phyloP scores from a whole-genome alignment of 2,888 invertebrate species.

The Ephialtes manifestator region DNA sequence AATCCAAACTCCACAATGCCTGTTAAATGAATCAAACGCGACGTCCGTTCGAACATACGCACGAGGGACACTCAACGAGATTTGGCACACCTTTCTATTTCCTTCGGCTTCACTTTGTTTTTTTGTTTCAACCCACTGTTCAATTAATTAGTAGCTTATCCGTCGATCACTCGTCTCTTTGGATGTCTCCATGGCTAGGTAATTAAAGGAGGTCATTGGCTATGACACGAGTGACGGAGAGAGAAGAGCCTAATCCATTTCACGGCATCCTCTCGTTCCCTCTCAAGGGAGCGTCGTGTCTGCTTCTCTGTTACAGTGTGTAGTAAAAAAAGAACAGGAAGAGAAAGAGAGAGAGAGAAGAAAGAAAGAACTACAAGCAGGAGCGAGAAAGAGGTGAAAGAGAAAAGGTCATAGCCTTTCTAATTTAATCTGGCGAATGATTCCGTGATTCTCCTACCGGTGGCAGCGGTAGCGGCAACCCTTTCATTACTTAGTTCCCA shows the following conservation, averaged over 20 bases:
- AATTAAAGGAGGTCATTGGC: constrained; percentile 71
- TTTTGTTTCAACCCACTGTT: constrained; percentile 42
- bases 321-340: constrained; percentile 26
- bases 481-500: constrained; percentile 85
- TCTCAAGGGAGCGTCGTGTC: constrained; percentile 41
- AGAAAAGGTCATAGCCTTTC: constrained; percentile 84
- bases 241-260: constrained; percentile 65
- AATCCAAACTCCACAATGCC: not conserved
- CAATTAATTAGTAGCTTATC: constrained; percentile 71
- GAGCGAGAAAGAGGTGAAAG: constrained; percentile 60
- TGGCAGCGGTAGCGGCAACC: constrained; percentile 79
- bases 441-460: constrained; percentile 85
- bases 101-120: constrained; percentile 16
- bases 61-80: constrained; percentile 65
- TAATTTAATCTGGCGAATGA: constrained; percentile 86
- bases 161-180: constrained; percentile 58
- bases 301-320: constrained; percentile 41
- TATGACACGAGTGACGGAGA: constrained; percentile 40
- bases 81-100: constrained; percentile 69
- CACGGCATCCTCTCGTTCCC: constrained; percentile 23
- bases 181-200: constrained; percentile 35
- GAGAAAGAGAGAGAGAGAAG: constrained; percentile 32
- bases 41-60: constrained; percentile 53
- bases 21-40: constrained; percentile 52
- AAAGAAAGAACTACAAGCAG: constrained; percentile 48